phyloP scores from a whole-genome alignment of 2,113 vertebrate species.

The Alouatta palliata region DNA sequence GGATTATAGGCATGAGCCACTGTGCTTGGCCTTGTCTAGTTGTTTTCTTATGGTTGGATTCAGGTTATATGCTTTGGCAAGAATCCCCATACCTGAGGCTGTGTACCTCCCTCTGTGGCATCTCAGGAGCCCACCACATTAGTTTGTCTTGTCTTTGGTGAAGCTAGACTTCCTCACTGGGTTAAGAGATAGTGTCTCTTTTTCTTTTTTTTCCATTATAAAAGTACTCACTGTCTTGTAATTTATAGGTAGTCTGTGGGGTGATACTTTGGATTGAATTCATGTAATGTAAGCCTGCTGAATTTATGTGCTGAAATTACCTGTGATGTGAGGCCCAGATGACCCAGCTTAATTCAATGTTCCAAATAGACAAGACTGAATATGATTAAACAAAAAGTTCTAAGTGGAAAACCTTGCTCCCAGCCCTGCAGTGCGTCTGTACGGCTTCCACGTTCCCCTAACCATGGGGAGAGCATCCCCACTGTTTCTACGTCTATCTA shows the following conservation, averaged over 20 bases:
- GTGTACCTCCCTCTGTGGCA: not conserved
- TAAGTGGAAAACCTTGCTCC: not conserved
- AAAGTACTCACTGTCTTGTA: not conserved
- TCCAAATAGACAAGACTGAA: not conserved
- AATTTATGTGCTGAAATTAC: not conserved
- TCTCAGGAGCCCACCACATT: not conserved
- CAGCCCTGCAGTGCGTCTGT: not conserved
- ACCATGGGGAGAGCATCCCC: rapidly evolving
- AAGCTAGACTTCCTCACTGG: not conserved
- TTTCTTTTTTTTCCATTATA: not conserved
- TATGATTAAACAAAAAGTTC: not conserved
- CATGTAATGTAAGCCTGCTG: not conserved
- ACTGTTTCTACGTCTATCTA: not conserved
- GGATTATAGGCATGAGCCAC: too few relatives aligned
- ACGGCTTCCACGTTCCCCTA: too few relatives aligned
- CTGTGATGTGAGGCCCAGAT: not conserved
- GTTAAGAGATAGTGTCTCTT: not conserved
- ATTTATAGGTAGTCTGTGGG: not conserved
- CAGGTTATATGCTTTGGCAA: not conserved
- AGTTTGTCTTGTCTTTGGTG: not conserved
- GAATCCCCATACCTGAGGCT: not conserved
- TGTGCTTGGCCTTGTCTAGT: not conserved
- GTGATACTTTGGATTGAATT: not conserved
- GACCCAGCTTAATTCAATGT: not conserved
- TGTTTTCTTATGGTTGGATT: not conserved